Evolutionary conservation across 2,888 invertebrate species (phyloP).

Genomic region (Plebejus melissa): DNA sequence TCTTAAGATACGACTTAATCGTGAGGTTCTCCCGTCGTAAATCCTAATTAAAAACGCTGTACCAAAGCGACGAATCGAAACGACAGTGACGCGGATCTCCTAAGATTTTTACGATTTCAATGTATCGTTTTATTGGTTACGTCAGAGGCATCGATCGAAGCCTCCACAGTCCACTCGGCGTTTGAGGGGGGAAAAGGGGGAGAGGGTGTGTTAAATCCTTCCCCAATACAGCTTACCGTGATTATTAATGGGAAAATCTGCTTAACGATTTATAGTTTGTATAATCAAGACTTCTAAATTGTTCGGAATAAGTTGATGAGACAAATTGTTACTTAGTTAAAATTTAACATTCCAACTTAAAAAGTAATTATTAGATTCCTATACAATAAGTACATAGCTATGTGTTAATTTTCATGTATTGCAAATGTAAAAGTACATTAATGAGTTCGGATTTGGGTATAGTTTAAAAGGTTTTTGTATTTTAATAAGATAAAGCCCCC

Average conservation of each 20-base stretch:
- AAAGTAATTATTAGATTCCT: no score
- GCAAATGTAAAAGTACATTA: no score
- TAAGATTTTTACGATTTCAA: constrained; percentile 10
- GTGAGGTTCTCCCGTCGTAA: neutral
- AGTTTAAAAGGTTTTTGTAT: no score
- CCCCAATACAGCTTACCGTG: constrained; percentile 20
- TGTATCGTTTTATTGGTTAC: neutral
- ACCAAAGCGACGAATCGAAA: neutral
- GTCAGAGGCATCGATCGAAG: neutral
- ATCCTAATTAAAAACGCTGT: neutral
- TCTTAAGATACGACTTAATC: neutral
- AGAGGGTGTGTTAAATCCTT: neutral
- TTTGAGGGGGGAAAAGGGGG: neutral
- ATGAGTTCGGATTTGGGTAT: no score
- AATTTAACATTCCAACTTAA: no score
- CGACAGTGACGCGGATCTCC: neutral
- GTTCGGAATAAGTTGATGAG: neutral
- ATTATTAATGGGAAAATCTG: neutral
- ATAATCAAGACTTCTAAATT: neutral
- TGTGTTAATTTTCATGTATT: no score
- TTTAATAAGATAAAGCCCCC: no score
- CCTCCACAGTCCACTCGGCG: neutral
- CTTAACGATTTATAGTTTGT: neutral
- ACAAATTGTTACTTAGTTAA: no score
- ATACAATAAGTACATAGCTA: no score